Evolutionary conservation across 2,888 invertebrate genomes (phyloP).

Genomic region (Petrolisthes cinctipes): DNA sequence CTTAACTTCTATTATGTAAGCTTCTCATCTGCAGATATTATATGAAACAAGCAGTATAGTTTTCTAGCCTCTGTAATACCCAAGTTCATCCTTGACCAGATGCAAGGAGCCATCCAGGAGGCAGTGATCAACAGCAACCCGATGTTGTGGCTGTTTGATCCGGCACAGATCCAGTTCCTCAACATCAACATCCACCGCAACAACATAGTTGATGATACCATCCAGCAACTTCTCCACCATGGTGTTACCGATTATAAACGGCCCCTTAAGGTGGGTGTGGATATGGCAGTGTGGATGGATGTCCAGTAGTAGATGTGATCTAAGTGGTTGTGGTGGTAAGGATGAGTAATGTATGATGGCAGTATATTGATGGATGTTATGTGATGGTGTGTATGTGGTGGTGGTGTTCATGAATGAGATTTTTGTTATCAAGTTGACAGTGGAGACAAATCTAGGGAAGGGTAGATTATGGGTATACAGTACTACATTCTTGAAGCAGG

Average conservation of each 20-base stretch:
- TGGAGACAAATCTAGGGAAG: too few relatives aligned
- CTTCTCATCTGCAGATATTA: too few relatives aligned
- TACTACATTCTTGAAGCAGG: too few relatives aligned
- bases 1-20: too few relatives aligned
- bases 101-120: constrained; percentile 84
- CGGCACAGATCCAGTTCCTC: constrained; percentile 76
- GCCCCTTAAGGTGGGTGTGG: constrained; percentile 81
- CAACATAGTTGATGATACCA: constrained; percentile 88
- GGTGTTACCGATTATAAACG: constrained; percentile 87
- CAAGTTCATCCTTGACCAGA: constrained; percentile 70
- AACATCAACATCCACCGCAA: constrained; percentile 85
- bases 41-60: too few relatives aligned
- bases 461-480: too few relatives aligned
- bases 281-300: background rate
- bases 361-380: too few relatives aligned
- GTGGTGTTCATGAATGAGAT: too few relatives aligned
- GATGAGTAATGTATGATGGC: too few relatives aligned
- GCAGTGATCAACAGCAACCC: constrained; percentile 70
- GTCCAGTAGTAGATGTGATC: background rate
- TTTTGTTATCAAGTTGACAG: too few relatives aligned
- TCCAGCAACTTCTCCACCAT: constrained; percentile 82
- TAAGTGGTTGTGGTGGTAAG: background rate
- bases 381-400: too few relatives aligned
- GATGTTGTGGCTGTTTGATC: constrained; percentile 50
- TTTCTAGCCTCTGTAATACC: too few relatives aligned